Base-by-base conservation (phyloP, 2,797 vertebrate genomes). In the Parauchenoglanis punctatus region DNA sequence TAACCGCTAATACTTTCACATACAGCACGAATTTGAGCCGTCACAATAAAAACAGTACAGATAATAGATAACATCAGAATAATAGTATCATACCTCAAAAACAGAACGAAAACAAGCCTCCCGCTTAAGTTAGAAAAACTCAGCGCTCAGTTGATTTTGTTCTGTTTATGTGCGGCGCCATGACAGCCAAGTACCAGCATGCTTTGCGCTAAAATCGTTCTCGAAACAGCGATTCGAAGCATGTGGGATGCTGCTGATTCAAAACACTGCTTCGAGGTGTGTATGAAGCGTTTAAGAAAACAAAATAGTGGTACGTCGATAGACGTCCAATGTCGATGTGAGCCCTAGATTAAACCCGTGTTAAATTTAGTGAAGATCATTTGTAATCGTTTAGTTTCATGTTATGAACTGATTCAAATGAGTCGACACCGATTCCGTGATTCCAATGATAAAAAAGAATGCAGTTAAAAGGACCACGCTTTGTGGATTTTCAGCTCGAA, bases 121-220 rank as follows among this genome's bases (percentile, higher is more conserved):
- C 10, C 6, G 2, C 13, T 0, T 7, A 35, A 31, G 18, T 52
- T 77, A 23, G 7, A 87, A n/a, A 0, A 81, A 83, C 49, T 11
- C 56, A 65, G 12, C 89, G 68, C 85, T n/a, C 2, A 40, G 10
- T 40, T 13, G 3, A 28, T 28, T 2, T 7, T 1, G 12, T 58
- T 15, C 56, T 93, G 94, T 95, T 95, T 95, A 90, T 78, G 87
- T 91, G 56, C 44, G 90, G 87, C 94, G 94, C 93, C 93, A 94
- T 96, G 95, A 95, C 95, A 95, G 91, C 92, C 31, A 2, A 70
- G 3, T 89, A 54, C 94, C 93, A 86, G 89, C 65, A 92, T 80
- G 85, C 93, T 91, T 90, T 92, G 91, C 91, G 85, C 52, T 56
- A 15, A 4, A 63, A 18, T 25, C 4, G 8, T 63, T 63, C 59